A percentile compares a stretch with the other conserved stretches of the same genome.
Conservation (phyloP, 2,113 vertebrate genomes). For the Otus sunia region DNA sequence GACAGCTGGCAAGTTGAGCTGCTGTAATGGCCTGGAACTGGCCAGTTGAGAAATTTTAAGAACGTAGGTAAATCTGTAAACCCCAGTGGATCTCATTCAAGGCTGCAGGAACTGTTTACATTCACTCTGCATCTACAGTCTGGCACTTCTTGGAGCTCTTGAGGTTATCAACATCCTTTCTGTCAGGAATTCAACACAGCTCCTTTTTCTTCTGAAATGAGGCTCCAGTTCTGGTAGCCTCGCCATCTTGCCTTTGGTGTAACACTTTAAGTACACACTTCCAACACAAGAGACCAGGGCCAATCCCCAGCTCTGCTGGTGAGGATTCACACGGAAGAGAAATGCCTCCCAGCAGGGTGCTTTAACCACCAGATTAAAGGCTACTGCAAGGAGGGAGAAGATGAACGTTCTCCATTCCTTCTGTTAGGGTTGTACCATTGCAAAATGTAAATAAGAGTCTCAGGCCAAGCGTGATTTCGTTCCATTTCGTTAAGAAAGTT, state of each 20-base stretch:
- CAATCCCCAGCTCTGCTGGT: neutral
- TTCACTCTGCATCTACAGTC: neutral
- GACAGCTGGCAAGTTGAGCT: neutral
- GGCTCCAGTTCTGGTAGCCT: neutral
- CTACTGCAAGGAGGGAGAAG: neutral
- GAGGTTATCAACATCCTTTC: neutral
- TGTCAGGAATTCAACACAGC: neutral
- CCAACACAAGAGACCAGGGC: rapidly evolving
- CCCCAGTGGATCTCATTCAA: neutral
- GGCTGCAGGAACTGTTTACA: neutral
- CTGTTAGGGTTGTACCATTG: neutral
- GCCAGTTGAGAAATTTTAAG: neutral
- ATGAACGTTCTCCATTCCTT: neutral
- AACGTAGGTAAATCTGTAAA: neutral
- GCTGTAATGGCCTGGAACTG: neutral
- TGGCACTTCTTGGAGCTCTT: neutral
- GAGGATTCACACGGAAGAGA: neutral
- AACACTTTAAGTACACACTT: neutral
- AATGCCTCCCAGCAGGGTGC: neutral
- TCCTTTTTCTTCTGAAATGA: neutral
- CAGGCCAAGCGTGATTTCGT: neutral
- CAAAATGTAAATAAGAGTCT: neutral
- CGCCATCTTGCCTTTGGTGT: neutral
- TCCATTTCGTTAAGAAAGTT: neutral
- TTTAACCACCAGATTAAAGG: neutral